These are phyloP conservation scores for Thalassarche chlororhynchos DNA, from an alignment of 2,113 vertebrate genomes.

Conservation along the genomic window DNA sequence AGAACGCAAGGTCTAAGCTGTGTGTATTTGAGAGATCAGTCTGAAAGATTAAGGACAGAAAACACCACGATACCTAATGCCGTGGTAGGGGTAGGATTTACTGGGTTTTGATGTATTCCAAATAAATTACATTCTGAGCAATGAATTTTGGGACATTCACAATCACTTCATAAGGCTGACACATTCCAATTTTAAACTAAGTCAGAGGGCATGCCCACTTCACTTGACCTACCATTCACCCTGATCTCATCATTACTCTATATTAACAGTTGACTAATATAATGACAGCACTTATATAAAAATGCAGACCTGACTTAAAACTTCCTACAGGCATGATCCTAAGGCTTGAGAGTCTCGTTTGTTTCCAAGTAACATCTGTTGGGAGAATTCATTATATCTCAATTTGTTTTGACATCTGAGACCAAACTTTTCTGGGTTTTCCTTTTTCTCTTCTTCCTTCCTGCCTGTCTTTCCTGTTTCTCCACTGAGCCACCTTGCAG, in stretches of 20 bases:
- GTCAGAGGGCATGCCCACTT: neutral
- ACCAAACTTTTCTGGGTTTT: neutral
- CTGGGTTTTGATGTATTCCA: neutral
- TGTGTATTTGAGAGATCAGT: neutral
- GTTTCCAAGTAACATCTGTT: neutral
- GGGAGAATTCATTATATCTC: neutral
- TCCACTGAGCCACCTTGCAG: neutral
- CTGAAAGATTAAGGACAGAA: neutral
- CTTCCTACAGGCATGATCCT: neutral
- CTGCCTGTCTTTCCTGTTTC: neutral
- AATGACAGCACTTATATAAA: neutral
- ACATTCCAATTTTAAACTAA: neutral
- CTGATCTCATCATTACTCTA: neutral
- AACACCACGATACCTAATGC: neutral
- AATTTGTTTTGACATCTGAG: conserved; percentile 29
- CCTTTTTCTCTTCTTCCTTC: neutral
- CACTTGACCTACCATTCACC: neutral
- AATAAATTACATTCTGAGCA: neutral
- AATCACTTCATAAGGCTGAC: neutral
- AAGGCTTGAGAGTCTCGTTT: neutral
- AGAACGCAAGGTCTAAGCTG: neutral
- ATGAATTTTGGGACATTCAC: neutral
- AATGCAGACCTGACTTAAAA: neutral
- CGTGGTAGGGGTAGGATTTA: neutral
- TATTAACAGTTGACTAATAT: neutral